Conservation (phyloP, 2,113 vertebrate genomes). For the Sinocyclocheilus maitianheensis region DNA sequence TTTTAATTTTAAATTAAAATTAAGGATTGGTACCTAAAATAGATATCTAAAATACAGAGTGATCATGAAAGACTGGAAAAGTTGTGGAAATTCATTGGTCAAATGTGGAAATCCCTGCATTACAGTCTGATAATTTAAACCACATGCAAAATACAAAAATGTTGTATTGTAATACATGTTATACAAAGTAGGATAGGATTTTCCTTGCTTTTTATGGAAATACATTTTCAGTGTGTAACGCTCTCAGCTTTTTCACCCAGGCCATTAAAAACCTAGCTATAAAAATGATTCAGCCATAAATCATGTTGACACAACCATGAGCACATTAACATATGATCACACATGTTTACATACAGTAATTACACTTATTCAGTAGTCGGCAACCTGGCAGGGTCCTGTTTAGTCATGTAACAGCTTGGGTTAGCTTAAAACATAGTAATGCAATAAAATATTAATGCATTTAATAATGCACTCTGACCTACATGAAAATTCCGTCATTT, state of each 20-base stretch:
- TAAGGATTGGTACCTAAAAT: too few species aligned
- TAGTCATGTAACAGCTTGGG: background rate
- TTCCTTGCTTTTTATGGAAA: background rate
- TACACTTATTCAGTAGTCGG: background rate
- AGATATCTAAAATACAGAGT: too few species aligned
- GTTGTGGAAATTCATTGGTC: background rate
- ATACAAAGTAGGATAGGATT: background rate
- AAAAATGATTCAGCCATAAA: background rate
- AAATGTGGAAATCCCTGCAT: background rate
- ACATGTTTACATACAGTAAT: background rate
- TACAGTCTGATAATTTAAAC: background rate
- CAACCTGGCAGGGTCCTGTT: background rate
- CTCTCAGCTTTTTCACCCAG: background rate
- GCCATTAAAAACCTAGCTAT: background rate
- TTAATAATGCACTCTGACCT: background rate
- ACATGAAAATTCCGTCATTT: background rate
- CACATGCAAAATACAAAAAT: background rate
- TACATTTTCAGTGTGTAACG: background rate
- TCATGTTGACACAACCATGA: background rate
- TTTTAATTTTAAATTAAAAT: too few species aligned
- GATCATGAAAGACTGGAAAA: background rate
- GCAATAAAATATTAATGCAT: background rate
- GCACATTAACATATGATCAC: background rate
- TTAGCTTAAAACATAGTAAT: background rate
- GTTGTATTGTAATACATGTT: background rate